These are phyloP conservation scores for Argyra leucocephala DNA, from an alignment of 2,888 invertebrate species.

Conservation along the genomic window DNA sequence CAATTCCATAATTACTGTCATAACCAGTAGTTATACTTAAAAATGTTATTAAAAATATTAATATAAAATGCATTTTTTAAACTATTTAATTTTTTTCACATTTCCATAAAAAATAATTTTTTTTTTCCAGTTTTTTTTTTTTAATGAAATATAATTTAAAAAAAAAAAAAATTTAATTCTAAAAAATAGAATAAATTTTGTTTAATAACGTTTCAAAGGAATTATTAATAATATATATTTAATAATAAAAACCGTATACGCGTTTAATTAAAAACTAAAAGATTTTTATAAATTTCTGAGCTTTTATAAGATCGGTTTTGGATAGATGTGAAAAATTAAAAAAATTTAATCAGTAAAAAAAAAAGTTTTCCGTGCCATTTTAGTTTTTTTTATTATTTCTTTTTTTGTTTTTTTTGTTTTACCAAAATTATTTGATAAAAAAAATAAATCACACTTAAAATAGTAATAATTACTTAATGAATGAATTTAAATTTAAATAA, in stretches of 20 bases:
- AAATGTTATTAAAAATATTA: background rate
- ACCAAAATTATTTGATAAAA: background rate
- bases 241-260: background rate
- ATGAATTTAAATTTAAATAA: background rate
- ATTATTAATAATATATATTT: too few relatives aligned
- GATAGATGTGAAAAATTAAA: background rate
- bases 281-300: background rate
- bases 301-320: background rate
- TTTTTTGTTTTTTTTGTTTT: background rate
- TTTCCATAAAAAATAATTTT: too few relatives aligned
- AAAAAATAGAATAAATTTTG: too few relatives aligned
- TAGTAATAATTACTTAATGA: background rate
- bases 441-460: background rate
- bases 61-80: background rate
- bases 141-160: too few relatives aligned
- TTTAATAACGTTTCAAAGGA: too few relatives aligned
- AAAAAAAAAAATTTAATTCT: too few relatives aligned
- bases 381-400: background rate
- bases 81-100: background rate
- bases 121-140: too few relatives aligned
- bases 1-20: background rate
- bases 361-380: background rate
- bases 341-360: background rate
- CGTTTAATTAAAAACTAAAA: background rate
- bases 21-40: background rate